phyloP scores from a whole-genome alignment of 2,888 invertebrate species.

The Phytoseiulus persimilis region DNA sequence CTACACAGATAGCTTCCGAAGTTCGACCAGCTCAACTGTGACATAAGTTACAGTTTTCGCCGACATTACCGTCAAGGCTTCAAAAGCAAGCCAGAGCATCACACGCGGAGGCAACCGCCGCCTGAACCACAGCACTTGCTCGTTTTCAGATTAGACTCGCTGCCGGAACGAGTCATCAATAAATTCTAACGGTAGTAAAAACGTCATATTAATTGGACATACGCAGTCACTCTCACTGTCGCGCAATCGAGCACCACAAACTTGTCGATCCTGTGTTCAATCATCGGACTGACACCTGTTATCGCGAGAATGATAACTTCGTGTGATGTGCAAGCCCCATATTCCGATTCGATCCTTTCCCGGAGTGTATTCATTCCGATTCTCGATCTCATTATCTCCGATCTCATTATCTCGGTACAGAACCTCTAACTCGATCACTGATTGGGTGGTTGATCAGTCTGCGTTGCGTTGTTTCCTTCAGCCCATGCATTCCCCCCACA shows the following conservation, averaged over 20 bases:
- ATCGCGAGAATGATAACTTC: not conserved
- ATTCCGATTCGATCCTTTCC: not conserved
- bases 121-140: not conserved
- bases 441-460: no score
- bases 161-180: not conserved
- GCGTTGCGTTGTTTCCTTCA: no score
- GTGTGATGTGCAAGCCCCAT: not conserved
- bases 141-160: conserved; percentile 5
- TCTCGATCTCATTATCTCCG: no score
- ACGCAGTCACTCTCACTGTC: not conserved
- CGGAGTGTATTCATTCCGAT: no score
- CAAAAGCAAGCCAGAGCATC: not conserved
- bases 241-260: not conserved
- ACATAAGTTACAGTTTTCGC: not conserved
- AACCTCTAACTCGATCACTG: no score
- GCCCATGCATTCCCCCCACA: no score
- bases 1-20: no score
- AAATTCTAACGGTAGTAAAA: not conserved
- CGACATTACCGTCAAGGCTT: not conserved
- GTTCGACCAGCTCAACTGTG: no score
- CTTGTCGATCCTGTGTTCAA: not conserved
- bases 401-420: no score
- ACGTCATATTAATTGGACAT: not conserved
- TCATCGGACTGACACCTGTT: not conserved
- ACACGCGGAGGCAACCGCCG: not conserved